Conservation (phyloP, 1,140 invertebrate genomes). For the Marisa cornuarietis region DNA sequence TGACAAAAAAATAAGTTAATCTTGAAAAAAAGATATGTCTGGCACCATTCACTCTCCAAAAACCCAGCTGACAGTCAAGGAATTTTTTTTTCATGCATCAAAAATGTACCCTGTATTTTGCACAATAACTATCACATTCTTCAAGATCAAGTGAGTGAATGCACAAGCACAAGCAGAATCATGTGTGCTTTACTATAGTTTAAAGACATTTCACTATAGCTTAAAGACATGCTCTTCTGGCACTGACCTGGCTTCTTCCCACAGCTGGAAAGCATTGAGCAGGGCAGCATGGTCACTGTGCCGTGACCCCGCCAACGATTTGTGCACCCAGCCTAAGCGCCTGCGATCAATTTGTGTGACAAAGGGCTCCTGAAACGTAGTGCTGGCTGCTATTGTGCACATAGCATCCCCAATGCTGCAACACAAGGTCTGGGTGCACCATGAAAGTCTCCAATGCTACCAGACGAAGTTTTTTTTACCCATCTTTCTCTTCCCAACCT, state of each 20-base stretch:
- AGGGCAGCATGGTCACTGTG: slow-evolving; percentile 95
- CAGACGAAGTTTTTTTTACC: neutral
- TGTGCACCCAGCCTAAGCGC: slow-evolving; percentile 65
- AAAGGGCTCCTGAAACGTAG: slow-evolving; percentile 89
- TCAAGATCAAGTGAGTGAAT: too few species aligned
- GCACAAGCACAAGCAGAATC: too few species aligned
- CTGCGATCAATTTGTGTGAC: slow-evolving; percentile 64
- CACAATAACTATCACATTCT: too few species aligned
- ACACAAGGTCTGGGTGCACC: neutral
- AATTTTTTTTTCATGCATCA: too few species aligned
- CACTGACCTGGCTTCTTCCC: slow-evolving; percentile 78
- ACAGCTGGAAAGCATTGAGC: slow-evolving; percentile 89
- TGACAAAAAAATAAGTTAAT: too few species aligned
- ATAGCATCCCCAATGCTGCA: slow-evolving; percentile 83
- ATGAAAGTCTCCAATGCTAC: neutral
- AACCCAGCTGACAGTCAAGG: too few species aligned
- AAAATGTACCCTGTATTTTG: too few species aligned
- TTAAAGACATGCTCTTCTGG: neutral
- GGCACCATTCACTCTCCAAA: neutral
- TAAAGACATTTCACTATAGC: too few species aligned
- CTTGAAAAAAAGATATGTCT: neutral
- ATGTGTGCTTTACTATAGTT: neutral
- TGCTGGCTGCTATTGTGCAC: slow-evolving; percentile 91
- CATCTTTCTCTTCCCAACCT: neutral
- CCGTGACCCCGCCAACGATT: slow-evolving; percentile 79